Base-by-base conservation (phyloP, 2,888 invertebrate species). In the Drosophila flavopinicola region DNA sequence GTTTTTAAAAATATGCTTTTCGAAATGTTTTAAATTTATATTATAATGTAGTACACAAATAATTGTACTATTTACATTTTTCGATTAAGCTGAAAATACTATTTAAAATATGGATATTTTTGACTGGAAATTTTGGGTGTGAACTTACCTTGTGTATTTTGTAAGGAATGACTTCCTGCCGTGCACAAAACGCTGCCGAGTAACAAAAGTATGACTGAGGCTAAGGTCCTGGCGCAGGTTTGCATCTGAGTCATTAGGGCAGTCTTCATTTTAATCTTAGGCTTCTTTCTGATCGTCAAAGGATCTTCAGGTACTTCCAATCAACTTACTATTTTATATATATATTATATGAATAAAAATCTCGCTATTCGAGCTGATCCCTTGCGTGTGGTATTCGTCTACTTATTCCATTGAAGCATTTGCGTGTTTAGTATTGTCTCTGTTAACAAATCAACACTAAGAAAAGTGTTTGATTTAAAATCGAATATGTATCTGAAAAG, bases 111-210 rank as follows among this genome's bases (percentile, higher is more conserved):
- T n/a, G n/a, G n/a, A n/a, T n/a, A n/a, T n/a, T n/a, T n/a, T n/a
- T n/a, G n/a, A n/a, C n/a, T n/a, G n/a, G n/a, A n/a, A n/a, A n/a
- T n/a, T n/a, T n/a, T n/a, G n/a, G n/a, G n/a, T n/a, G n/a, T n/a
- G n/a, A n/a, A n/a, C 63, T 75, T 82, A 89, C 90, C 89, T 84
- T 88, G 87, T 56, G 84, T 69, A 66, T 72, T 73, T 65, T 73
- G 41, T 29, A 76, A 66, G 57, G 70, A 69, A 47, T 74, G 58
- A 38, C 58, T 63, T 60, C 60, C 72, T 25, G 61, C 57, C 25
- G 65, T 68, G 56, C 35, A 48, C 41, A 69, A 27, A 27, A 45
- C 58, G 56, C 66, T 69, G 44, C 47, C 27, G 41, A 83, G 70
- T 51, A 88, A 49, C 54, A 88, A 72, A 75, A 88, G 47, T 53